Evolutionary conservation across 92 coral and sea anemone species (phyloP).

Genomic region (Zoanthus sociatus): DNA sequence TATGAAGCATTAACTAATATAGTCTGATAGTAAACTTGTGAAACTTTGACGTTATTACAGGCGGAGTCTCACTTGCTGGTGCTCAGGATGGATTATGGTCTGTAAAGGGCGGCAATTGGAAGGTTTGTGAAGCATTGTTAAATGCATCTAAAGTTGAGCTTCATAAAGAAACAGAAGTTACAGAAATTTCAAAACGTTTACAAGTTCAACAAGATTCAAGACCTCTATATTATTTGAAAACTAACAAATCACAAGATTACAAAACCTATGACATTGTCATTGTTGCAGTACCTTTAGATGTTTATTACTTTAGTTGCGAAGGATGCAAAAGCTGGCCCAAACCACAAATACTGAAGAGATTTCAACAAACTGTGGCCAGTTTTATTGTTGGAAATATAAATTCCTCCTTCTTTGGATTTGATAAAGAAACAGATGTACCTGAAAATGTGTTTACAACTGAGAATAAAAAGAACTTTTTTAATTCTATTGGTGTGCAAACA

Average conservation of each 20-base stretch:
- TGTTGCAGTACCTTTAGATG: constrained; percentile 86
- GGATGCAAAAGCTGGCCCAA: constrained; percentile 89
- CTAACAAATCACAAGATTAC: constrained; percentile 41
- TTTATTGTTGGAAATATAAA: constrained; percentile 78
- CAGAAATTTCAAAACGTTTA: constrained; percentile 62
- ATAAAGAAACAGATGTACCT: constrained; percentile 63
- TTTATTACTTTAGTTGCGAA: constrained; percentile 75
- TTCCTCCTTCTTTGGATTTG: constrained; percentile 70
- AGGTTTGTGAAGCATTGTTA: constrained; percentile 87
- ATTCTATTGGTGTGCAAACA: constrained; percentile 76
- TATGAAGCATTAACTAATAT: too few relatives aligned
- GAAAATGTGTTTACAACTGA: constrained; percentile 83
- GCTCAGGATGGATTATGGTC: constrained; percentile 93
- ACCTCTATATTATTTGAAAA: constrained; percentile 72
- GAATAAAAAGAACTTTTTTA: constrained; percentile 82
- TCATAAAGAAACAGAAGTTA: constrained; percentile 73
- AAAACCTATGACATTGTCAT: constrained; percentile 85
- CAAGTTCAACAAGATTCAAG: background rate
- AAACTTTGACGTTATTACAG: constrained; percentile 49
- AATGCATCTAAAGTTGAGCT: constrained; percentile 71
- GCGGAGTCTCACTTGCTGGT: constrained; percentile 94
- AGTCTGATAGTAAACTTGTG: too few relatives aligned
- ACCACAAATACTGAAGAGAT: constrained; percentile 62
- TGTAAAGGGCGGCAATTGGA: constrained; percentile 94
- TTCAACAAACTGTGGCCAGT: constrained; percentile 94